Evolutionary conservation across 2,888 invertebrate species (phyloP).

Genomic region (Cosmopolites sordidus): DNA sequence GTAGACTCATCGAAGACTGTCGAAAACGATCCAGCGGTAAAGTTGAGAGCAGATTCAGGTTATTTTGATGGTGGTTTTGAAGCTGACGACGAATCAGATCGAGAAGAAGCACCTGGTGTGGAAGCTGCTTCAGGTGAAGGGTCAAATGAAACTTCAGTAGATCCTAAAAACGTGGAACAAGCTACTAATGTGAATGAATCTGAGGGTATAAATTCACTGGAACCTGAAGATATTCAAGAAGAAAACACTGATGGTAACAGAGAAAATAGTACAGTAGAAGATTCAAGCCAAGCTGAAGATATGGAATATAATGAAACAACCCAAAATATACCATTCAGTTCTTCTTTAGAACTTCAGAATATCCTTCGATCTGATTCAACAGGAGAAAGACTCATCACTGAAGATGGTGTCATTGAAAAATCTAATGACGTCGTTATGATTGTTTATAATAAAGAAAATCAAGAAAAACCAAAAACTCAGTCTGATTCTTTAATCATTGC

Average conservation of each 20-base stretch:
- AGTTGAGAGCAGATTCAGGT: constrained; percentile 29
- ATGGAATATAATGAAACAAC: not conserved
- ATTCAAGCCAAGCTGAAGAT: not conserved
- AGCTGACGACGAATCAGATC: constrained; percentile 23
- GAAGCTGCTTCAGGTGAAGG: not conserved
- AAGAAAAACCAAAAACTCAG: not conserved
- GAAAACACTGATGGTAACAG: not conserved
- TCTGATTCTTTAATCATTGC: too few species aligned
- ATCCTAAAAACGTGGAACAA: not conserved
- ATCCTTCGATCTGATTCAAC: too few species aligned
- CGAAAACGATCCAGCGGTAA: constrained; percentile 5
- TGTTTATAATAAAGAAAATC: constrained; percentile 16
- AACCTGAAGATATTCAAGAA: not conserved
- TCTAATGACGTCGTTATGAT: constrained; percentile 12
- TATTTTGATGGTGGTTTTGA: constrained; percentile 31
- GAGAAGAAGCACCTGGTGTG: constrained; percentile 4
- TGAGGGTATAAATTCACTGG: not conserved
- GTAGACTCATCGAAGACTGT: constrained; percentile 4
- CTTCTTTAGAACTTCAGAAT: too few species aligned
- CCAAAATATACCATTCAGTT: too few species aligned
- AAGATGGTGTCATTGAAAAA: constrained; percentile 7
- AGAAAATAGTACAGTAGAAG: not conserved
- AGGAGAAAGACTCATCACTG: too few species aligned
- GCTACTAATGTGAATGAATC: not conserved
- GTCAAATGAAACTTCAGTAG: not conserved